phyloP scores from a whole-genome alignment of 92 coral and sea anemone genomes.

The Bergia puertoricense region DNA sequence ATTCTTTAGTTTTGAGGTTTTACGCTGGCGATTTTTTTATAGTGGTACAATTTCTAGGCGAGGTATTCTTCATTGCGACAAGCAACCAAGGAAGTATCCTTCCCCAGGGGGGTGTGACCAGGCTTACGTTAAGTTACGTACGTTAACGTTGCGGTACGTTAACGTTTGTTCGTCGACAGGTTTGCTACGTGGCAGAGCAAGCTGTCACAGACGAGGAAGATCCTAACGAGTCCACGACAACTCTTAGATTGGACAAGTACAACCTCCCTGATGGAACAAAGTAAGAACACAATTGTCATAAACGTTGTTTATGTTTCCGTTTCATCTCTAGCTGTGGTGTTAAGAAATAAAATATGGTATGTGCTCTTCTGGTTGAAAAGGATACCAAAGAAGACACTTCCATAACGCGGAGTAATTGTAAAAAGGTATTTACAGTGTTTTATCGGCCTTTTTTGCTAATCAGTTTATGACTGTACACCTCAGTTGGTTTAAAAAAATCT shows the following conservation, averaged over 20 bases:
- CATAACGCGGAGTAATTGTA: not conserved
- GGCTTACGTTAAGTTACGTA: too few relatives aligned
- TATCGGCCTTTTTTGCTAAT: not conserved
- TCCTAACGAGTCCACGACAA: conserved; percentile 41
- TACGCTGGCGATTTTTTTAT: too few relatives aligned
- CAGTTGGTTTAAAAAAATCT: not conserved
- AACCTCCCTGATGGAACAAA: conserved; percentile 87
- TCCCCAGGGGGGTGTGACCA: not conserved
- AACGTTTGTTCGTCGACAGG: conserved; percentile 20
- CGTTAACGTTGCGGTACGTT: not conserved
- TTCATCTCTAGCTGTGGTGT: not conserved
- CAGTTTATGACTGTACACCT: not conserved
- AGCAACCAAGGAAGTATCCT: not conserved
- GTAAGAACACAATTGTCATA: conserved; percentile 50
- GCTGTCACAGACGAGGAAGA: conserved; percentile 52
- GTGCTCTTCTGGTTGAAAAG: not conserved
- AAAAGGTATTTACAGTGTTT: not conserved
- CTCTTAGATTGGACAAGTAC: conserved; percentile 79
- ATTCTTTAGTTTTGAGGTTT: too few relatives aligned
- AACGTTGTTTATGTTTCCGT: not conserved
- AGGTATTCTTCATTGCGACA: not conserved
- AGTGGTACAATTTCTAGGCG: too few relatives aligned
- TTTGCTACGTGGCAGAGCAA: conserved; percentile 62
- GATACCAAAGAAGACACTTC: not conserved
- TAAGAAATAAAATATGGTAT: too few relatives aligned